Base-by-base conservation (phyloP, 2,113 vertebrate genomes). In the Takifugu flavidus region DNA sequence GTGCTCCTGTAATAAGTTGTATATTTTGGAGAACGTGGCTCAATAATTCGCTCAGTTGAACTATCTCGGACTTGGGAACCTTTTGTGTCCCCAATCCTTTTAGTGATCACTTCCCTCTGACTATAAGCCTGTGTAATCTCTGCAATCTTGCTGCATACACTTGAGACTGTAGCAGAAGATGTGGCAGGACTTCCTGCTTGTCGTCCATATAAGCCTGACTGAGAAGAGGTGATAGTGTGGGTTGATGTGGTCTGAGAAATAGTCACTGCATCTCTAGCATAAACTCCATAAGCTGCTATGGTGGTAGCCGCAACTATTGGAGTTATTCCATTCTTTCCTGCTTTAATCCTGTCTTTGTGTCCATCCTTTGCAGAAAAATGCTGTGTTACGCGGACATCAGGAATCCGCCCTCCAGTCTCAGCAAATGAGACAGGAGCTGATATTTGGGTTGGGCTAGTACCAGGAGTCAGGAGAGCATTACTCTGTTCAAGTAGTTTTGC, bases 381-480 rank as follows among this genome's bases (percentile, higher is more conserved):
- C 78, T 98, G 97, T 14, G 96, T 99, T 58, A 99, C 94, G 7
- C 91, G 86, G 14, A 99, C 97, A 39, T 98, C 95, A 0, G 96
- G 96, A 78, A 98, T 94, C 25, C 88, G 79, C 0, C 88, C 83
- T 52, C 79, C 87, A 28, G 87, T 88, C 73, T 91, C 90, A 44
- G 85, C 87, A 59, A 99, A 99, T 28, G 95, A 95, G 50, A 96
- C 91, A 0, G 97, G 96, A 49, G 96, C 95, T 0, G 94, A 93
- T 0, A 95, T 89, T 81, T 99, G 97, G 0, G 97, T 99, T 49
- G 97, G 96, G 45, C 96, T 99, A 52, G 96, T 98, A 1, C 96
- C 97, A 1, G 97, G 97, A 53, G 96, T 98, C 14, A 92, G 47
- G 5, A 91, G 86, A 61, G 90, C 87, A 71, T 89, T 91, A 72